A percentile compares a stretch with the other conserved stretches of the same genome.
Evolutionary conservation across 2,797 vertebrate genomes (phyloP).

Genomic region (Prunella strophiata): DNA sequence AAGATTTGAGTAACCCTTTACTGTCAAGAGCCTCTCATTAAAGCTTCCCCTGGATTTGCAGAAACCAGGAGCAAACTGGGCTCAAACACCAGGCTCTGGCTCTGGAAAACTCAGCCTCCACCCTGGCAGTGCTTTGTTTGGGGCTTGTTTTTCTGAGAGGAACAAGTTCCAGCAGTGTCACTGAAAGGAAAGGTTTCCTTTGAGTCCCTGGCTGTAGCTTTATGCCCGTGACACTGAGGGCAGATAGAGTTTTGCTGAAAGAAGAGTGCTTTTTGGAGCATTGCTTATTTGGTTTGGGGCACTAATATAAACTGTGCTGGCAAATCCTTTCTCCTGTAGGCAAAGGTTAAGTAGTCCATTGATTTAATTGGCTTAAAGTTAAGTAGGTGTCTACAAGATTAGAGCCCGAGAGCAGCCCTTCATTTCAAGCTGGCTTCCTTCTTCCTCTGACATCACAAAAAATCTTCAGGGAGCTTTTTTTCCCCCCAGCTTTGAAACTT

Average conservation of each 20-base stretch:
- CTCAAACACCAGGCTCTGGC: neutral
- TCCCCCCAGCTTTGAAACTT: slow-evolving; percentile 44
- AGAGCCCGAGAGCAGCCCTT: slow-evolving; percentile 50
- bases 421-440: slow-evolving; percentile 62
- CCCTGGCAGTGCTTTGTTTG: neutral
- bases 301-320: slow-evolving; percentile 69
- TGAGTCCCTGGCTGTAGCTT: neutral
- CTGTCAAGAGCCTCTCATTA: neutral
- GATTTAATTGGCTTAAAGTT: slow-evolving; percentile 72
- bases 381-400: slow-evolving; percentile 71
- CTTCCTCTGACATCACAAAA: slow-evolving; percentile 67
- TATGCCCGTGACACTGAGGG: neutral
- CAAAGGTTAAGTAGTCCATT: slow-evolving; percentile 70
- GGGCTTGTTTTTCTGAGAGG: neutral
- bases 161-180: neutral
- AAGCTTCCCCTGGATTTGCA: neutral
- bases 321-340: slow-evolving; percentile 68
- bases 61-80: neutral
- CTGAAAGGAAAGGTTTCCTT: neutral
- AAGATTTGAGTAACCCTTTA: no score
- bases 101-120: neutral
- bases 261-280: slow-evolving; percentile 57
- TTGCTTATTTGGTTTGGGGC: slow-evolving; percentile 71
- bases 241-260: slow-evolving; percentile 49
- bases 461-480: neutral